Percentiles rank a stretch among this genome's conserved stretches.
These are phyloP conservation scores for Hyposoter dolosus DNA, from an alignment of 2,888 invertebrate genomes.

Conservation along the genomic window DNA sequence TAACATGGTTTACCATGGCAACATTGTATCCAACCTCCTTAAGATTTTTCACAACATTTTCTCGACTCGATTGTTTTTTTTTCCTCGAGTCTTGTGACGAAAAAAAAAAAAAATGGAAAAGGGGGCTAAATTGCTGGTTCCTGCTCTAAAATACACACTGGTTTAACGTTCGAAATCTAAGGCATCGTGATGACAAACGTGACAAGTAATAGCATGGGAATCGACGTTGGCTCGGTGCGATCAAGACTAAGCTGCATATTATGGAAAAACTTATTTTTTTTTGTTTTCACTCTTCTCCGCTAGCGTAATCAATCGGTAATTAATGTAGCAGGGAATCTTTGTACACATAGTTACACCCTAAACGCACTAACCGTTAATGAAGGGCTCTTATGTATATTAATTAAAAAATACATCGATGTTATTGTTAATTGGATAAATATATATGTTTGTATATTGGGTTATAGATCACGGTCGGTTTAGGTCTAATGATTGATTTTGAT, in stretches of 20 bases:
- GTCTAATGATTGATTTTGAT: slow-evolving; percentile 82
- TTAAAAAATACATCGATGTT: neutral
- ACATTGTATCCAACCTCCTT: too few species aligned
- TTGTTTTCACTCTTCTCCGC: slow-evolving; percentile 11
- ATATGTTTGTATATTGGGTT: slow-evolving; percentile 58
- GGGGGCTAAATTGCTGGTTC: neutral
- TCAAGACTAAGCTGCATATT: slow-evolving; percentile 36
- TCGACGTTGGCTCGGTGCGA: slow-evolving; percentile 46
- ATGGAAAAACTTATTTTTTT: neutral
- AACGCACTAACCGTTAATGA: neutral
- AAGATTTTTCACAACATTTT: neutral
- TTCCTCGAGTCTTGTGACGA: neutral
- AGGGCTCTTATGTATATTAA: neutral
- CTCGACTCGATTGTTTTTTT: too few species aligned
- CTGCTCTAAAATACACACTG: slow-evolving; percentile 50
- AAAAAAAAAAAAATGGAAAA: neutral
- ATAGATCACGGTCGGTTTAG: slow-evolving; percentile 69
- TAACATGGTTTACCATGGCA: too few species aligned
- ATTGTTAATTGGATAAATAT: slow-evolving; percentile 8
- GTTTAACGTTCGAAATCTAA: slow-evolving; percentile 18
- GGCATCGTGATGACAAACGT: slow-evolving; percentile 26
- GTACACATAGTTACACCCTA: neutral
- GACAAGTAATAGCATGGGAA: slow-evolving; percentile 19
- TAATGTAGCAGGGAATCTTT: slow-evolving; percentile 22
- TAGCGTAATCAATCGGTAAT: slow-evolving; percentile 44